Conservation (phyloP, 1,140 invertebrate species). For the Macrosteles quadrilineatus region DNA sequence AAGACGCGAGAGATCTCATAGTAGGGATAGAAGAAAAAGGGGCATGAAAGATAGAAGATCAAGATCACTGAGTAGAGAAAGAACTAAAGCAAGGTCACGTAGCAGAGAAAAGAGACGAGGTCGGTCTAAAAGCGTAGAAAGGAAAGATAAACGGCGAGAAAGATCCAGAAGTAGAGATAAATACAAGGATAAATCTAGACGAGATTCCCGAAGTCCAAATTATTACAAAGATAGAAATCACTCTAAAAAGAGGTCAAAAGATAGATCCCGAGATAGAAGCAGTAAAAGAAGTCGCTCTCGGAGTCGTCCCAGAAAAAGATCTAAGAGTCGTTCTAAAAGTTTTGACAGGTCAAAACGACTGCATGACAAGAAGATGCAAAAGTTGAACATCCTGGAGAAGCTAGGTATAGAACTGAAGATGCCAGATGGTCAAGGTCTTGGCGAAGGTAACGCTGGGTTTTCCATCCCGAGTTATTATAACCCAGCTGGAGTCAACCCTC, state of each 20-base stretch:
- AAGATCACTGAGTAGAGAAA: not conserved
- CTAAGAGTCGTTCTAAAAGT: conserved; percentile 22
- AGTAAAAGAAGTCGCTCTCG: not conserved
- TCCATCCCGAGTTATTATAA: conserved; percentile 72
- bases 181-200: not conserved
- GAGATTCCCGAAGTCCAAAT: not conserved
- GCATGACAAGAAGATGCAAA: conserved; percentile 1
- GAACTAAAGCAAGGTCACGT: not conserved
- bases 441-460: not conserved
- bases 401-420: conserved; percentile 44
- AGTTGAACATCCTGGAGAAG: conserved; percentile 41
- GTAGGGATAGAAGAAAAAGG: conserved; percentile 4
- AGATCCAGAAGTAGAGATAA: conserved; percentile 19
- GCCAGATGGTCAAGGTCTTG: conserved; percentile 26
- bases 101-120: not conserved
- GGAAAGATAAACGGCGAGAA: conserved; percentile 3
- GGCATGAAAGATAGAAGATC: not conserved
- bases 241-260: conserved; percentile 19
- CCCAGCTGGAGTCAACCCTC: conserved; percentile 72
- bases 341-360: conserved; percentile 28
- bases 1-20: not conserved
- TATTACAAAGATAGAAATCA: conserved; percentile 1
- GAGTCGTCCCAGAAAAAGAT: not conserved
- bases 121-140: conserved; percentile 1
- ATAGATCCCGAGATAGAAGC: conserved; percentile 1